Percentiles rank a stretch among this genome's conserved stretches.
Evolutionary conservation across 2,113 vertebrate species (phyloP).

Genomic region (Barnardius zonarius): DNA sequence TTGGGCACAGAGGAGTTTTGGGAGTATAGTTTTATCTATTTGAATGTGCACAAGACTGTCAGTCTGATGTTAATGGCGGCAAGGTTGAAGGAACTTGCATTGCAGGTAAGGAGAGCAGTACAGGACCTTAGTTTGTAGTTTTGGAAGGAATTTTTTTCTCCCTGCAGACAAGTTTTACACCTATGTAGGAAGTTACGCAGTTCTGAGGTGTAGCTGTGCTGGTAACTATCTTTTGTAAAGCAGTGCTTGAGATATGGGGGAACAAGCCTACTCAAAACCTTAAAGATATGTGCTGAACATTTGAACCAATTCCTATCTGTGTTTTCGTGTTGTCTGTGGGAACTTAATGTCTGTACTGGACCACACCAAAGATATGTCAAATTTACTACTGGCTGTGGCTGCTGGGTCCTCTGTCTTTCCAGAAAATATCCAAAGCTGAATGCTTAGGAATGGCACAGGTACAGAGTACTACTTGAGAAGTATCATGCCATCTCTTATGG

Average conservation of each 20-base stretch:
- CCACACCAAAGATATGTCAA: not conserved
- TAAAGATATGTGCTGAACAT: not conserved
- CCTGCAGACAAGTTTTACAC: not conserved
- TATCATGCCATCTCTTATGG: not conserved
- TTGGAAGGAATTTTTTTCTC: not conserved
- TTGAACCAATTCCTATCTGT: not conserved
- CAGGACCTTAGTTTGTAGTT: not conserved
- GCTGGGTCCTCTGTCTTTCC: not conserved
- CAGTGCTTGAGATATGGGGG: not conserved
- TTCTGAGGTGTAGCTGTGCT: not conserved
- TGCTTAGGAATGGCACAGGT: not conserved
- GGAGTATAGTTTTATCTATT: not conserved
- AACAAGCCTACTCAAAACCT: not conserved
- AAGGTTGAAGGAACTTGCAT: not conserved
- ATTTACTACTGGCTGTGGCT: not conserved
- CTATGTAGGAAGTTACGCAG: not conserved
- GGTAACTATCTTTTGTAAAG: not conserved
- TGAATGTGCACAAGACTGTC: not conserved
- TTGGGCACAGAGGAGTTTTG: not conserved
- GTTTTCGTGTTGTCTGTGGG: not conserved
- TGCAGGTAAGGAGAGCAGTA: not conserved
- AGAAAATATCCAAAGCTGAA: not conserved
- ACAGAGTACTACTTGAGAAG: not conserved
- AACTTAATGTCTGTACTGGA: not conserved
- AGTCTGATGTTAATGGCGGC: not conserved